Percentiles rank a stretch among this genome's conserved stretches.
Evolutionary conservation across 2,113 vertebrate species (phyloP).

Genomic region (Pluvianellus socialis): DNA sequence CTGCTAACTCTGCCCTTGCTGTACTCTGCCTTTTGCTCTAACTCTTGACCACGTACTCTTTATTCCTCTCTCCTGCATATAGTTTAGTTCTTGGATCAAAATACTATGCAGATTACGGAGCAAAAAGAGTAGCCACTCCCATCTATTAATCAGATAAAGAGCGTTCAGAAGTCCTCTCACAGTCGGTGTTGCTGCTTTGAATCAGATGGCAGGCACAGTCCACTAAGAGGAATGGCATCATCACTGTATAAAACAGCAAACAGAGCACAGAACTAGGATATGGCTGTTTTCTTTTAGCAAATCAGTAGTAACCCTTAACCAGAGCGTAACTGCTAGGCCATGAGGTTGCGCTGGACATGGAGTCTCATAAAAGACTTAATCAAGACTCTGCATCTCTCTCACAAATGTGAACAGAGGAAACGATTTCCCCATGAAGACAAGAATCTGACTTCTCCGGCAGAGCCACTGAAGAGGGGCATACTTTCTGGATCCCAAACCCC

Average conservation of each 20-base stretch:
- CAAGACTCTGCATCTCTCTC: background rate
- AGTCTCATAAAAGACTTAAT: background rate
- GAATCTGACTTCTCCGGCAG: background rate
- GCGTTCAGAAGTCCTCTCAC: background rate
- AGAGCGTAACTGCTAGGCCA: background rate
- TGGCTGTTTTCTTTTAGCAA: background rate
- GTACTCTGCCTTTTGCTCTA: background rate
- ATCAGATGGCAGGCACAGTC: background rate
- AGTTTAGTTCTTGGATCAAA: background rate
- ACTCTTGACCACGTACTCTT: background rate
- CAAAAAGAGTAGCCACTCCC: background rate
- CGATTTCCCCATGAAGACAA: background rate
- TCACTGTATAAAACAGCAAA: background rate
- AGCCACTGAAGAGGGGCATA: background rate
- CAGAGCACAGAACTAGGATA: background rate
- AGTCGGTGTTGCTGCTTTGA: background rate
- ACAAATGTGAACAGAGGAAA: background rate
- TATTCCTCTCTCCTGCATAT: background rate
- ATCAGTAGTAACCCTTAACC: background rate
- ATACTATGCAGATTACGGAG: background rate
- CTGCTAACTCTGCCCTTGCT: background rate
- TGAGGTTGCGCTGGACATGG: background rate
- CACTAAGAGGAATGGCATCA: background rate
- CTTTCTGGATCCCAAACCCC: background rate
- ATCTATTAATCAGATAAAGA: background rate